Evolutionary conservation across 2,888 invertebrate species (phyloP).

Genomic region (Melipona beecheii): DNA sequence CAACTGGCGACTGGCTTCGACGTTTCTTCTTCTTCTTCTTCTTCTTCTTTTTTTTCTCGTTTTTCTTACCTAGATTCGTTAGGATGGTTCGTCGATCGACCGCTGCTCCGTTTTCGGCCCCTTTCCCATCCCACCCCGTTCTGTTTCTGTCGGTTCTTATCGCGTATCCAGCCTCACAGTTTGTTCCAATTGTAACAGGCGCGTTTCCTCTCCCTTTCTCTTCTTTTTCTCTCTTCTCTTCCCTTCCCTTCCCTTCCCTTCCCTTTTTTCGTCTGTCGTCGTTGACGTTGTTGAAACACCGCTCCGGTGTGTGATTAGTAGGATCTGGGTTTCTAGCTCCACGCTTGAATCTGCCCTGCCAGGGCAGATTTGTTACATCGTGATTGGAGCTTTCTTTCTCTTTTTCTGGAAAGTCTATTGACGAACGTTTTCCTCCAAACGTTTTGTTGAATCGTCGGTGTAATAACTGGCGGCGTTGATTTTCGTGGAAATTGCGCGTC

Average conservation of each 20-base stretch:
- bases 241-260: not conserved
- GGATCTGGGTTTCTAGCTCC: conserved; percentile 14
- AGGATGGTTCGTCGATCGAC: conserved; percentile 44
- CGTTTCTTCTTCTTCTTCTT: conserved; percentile 12
- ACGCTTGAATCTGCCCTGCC: not conserved
- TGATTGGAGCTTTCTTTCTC: not conserved
- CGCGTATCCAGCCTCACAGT: conserved; percentile 1
- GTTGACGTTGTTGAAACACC: conserved; percentile 20
- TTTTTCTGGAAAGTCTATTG: not conserved
- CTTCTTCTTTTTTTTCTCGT: not conserved
- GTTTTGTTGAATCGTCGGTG: not conserved
- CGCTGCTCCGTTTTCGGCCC: conserved; percentile 5
- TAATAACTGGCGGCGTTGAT: not conserved
- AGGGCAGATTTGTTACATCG: not conserved
- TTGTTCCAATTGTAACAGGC: conserved; percentile 34
- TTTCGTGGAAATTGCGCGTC: not conserved
- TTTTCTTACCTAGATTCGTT: conserved; percentile 44
- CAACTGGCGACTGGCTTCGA: conserved; percentile 5
- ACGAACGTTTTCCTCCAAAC: not conserved
- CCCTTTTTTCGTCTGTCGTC: not conserved
- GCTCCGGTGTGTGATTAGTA: conserved; percentile 1
- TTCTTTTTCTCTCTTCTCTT: not conserved
- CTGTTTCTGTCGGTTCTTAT: conserved; percentile 19
- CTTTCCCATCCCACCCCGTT: not conserved
- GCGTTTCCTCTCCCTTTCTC: not conserved